Base-by-base conservation (phyloP, 2,888 invertebrate species). In the Eristalis pertinax region DNA sequence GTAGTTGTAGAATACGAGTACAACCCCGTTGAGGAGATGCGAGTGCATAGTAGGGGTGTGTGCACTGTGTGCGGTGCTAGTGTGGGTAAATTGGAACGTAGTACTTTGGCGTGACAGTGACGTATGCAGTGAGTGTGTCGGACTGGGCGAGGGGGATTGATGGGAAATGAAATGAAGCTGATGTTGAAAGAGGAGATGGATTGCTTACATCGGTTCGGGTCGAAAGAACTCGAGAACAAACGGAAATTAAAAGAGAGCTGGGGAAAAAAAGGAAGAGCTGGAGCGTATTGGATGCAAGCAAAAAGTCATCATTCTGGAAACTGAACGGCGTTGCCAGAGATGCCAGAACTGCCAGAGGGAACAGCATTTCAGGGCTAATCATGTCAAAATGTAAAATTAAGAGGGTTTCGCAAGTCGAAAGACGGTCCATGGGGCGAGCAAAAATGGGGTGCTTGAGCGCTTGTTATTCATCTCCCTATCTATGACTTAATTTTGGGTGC, bases 61-160 rank as follows among this genome's bases (percentile, higher is more conserved):
- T n/a, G n/a, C n/a, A n/a, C n/a, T n/a, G n/a, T n/a, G n/a, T n/a
- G 8, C 22, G 35, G 62, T 41, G 67, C 5, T 41, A 13, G 84
- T 76, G 35, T 85, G 76, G 56, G 84, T 68, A 81, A 69, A 77
- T 81, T 50, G 77, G 82, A 86, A 86, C 78, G 78, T 83, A 82
- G 78, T 78, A 85, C 50, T 67, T 64, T 19, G 32, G 32, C 32
- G 13, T 38, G 68, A 58, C 38, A 67, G 60, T 86, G 87, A 87
- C 87, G 87, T 83, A 87, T 75, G 83, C 62, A 81, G n/a, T n/a
- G n/a, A 19, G 50, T 50, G 50, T 60, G 68, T 32, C 50, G 35
- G 26, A 8, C 1, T 60, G 32, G 43, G 43, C 15, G 24, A 13
- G 63, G 63, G 50, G 73, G 69, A 41, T 32, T 76, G 85, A 85